Conservation (phyloP, 1,140 invertebrate species). For the Cherax quadricarinatus region DNA sequence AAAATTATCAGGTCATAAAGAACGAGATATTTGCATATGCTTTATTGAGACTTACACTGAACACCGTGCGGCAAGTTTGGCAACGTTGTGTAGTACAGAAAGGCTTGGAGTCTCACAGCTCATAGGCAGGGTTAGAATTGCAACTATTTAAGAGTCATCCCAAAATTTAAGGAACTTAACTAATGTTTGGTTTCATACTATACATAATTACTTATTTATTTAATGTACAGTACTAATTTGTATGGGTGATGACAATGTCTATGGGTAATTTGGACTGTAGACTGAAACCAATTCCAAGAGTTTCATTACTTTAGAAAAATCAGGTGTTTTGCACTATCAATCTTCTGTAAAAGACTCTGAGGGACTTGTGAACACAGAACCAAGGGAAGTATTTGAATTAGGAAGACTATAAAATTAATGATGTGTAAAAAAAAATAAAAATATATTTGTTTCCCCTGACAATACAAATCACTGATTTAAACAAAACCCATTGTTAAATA, state of each 20-base stretch:
- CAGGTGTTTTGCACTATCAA: not conserved
- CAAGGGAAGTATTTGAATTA: not conserved
- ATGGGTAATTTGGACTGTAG: not conserved
- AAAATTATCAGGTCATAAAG: not conserved
- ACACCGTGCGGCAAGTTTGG: constrained; percentile 68
- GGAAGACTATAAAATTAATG: not conserved
- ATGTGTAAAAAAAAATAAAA: not conserved
- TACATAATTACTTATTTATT: not conserved
- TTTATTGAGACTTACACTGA: constrained; percentile 71
- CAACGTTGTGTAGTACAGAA: constrained; percentile 69
- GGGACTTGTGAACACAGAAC: not conserved
- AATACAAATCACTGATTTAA: not conserved
- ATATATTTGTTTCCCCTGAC: too few species aligned
- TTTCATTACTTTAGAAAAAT: not conserved
- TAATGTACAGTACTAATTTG: too few species aligned
- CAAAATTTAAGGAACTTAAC: not conserved
- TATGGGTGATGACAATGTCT: not conserved
- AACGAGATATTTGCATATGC: constrained; percentile 48
- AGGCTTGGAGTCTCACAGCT: constrained; percentile 61
- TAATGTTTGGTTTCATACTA: not conserved
- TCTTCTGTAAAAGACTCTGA: constrained; percentile 12
- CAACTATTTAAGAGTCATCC: constrained; percentile 11
- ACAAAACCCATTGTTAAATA: not conserved
- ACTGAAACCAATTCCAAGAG: not conserved
- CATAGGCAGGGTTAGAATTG: constrained; percentile 35